Evolutionary conservation across 2,797 vertebrate genomes (phyloP).

Genomic region (Propithecus perrieri): DNA sequence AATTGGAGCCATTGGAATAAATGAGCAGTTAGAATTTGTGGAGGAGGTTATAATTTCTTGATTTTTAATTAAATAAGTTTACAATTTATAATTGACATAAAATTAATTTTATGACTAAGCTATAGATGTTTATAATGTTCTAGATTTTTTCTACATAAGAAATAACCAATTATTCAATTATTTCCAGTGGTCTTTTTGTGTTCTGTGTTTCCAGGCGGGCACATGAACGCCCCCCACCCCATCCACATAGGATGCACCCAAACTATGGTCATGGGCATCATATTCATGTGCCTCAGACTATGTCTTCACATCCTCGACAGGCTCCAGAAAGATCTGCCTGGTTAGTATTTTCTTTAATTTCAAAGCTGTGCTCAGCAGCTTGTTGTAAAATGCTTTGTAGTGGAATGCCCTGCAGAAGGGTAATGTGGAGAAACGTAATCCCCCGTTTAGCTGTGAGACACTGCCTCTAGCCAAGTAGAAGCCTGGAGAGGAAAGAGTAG

Average conservation of each 20-base stretch:
- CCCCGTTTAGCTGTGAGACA: background rate
- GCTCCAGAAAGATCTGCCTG: constrained; percentile 97
- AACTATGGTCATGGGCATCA: constrained; percentile 99
- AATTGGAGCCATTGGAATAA: constrained; percentile 4
- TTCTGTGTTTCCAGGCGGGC: constrained; percentile 90
- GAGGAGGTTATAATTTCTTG: constrained; percentile 9
- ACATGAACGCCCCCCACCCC: constrained; percentile 97
- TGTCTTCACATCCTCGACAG: constrained; percentile 98
- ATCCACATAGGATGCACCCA: constrained; percentile 99
- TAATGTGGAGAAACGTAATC: background rate
- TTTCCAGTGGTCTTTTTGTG: constrained; percentile 78
- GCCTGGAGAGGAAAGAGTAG: background rate
- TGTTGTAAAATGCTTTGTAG: background rate
- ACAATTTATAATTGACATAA: background rate
- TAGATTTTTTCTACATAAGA: constrained; percentile 63
- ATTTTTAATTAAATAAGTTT: constrained; percentile 11
- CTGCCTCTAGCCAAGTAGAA: background rate
- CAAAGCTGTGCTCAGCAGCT: background rate
- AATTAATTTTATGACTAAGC: constrained; percentile 33
- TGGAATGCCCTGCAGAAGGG: background rate
- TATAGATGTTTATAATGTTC: constrained; percentile 57
- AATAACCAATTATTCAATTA: constrained; percentile 79
- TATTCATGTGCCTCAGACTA: constrained; percentile 99
- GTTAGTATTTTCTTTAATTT: constrained; percentile 86
- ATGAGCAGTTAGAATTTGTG: constrained; percentile 39